These are phyloP conservation scores for Acanthosepion pharaonis DNA, from an alignment of 2,888 invertebrate genomes.

Conservation along the genomic window DNA sequence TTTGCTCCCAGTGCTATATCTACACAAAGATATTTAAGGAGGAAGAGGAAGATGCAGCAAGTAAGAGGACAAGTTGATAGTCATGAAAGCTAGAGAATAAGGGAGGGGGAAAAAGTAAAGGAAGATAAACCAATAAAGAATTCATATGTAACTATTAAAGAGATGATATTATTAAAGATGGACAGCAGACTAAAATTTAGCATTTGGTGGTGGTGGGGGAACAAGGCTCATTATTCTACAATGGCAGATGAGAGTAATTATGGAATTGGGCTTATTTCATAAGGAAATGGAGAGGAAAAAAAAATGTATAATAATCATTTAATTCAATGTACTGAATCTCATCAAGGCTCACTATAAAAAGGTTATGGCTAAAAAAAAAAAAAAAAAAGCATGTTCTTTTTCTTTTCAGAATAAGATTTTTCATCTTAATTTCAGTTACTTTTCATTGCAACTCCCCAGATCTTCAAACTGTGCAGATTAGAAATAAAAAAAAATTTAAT, in stretches of 20 bases:
- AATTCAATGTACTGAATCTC: not conserved
- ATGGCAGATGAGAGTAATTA: not conserved
- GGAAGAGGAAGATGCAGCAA: not conserved
- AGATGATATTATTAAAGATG: not conserved
- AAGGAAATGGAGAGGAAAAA: not conserved
- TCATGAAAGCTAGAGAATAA: too few species aligned
- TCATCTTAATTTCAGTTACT: too few species aligned
- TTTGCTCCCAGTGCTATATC: constrained; percentile 7
- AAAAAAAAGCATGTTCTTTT: too few species aligned
- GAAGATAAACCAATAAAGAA: not conserved
- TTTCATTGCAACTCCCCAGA: too few species aligned
- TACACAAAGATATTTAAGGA: not conserved
- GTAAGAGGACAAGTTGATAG: not conserved
- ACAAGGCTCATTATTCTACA: not conserved
- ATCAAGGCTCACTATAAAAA: not conserved
- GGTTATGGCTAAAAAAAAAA: too few species aligned
- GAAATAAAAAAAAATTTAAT: too few species aligned
- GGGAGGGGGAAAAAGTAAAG: not conserved
- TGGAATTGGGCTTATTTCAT: not conserved
- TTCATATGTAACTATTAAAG: not conserved
- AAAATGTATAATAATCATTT: not conserved
- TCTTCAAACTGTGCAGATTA: too few species aligned
- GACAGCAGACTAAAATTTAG: not conserved
- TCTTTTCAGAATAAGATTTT: too few species aligned
- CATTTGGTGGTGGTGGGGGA: not conserved